Conservation (phyloP, 1,140 invertebrate species). For the Drosophila nigromelanica region DNA sequence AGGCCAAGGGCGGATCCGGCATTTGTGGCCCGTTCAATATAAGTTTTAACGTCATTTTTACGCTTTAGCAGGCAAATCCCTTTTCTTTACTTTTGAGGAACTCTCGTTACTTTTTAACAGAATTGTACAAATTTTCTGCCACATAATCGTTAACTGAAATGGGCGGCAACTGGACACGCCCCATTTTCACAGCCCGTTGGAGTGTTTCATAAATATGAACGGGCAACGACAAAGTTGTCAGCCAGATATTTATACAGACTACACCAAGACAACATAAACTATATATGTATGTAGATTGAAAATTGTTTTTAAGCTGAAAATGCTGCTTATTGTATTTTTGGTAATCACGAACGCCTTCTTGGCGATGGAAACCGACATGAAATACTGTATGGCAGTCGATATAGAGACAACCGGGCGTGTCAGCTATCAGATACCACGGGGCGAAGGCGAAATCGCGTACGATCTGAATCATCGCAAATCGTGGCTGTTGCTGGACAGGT, state of each 20-base stretch:
- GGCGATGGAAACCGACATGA: no score
- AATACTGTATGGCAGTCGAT: no score
- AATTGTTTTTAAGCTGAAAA: no score
- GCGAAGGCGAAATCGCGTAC: no score
- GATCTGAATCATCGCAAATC: no score
- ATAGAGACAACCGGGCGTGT: no score
- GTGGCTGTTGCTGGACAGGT: no score
- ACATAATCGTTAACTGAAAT: constrained; percentile 70
- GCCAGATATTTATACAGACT: background rate
- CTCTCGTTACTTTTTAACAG: constrained; percentile 48
- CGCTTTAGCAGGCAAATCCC: constrained; percentile 67
- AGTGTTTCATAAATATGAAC: background rate
- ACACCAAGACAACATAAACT: no score
- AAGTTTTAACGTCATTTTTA: constrained; percentile 74
- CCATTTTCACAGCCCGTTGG: constrained; percentile 51
- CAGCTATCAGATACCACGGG: no score
- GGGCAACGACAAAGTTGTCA: background rate
- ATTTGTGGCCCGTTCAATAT: constrained; percentile 5
- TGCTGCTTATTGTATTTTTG: no score
- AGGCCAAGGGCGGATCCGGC: constrained; percentile 31
- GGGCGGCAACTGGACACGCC: constrained; percentile 45
- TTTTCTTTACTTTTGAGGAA: constrained; percentile 47
- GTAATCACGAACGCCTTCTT: no score
- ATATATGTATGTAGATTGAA: no score
- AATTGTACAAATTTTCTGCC: constrained; percentile 73